phyloP scores from a whole-genome alignment of 1,140 invertebrate species.

The Rhyzopertha dominica region DNA sequence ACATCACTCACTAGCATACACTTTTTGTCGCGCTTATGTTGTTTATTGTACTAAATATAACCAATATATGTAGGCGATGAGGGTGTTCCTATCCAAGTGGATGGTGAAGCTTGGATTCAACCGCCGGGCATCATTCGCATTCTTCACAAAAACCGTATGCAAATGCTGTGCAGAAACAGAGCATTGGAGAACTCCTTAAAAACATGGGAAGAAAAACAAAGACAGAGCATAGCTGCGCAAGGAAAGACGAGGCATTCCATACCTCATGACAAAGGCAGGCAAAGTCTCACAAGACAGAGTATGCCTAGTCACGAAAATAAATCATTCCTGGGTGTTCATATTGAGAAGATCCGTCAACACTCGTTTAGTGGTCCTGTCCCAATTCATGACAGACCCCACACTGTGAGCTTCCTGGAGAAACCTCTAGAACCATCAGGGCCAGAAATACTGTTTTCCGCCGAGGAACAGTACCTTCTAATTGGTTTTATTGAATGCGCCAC shows the following conservation, averaged over 20 bases:
- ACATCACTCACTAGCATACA: too few relatives aligned
- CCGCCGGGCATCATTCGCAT: constrained; percentile 93
- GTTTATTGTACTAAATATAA: neutral
- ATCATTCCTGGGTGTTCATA: constrained; percentile 39
- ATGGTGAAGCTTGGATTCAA: constrained; percentile 98
- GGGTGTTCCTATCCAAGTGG: constrained; percentile 87
- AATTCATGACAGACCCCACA: constrained; percentile 22
- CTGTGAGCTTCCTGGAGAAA: constrained; percentile 35
- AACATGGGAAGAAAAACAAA: constrained; percentile 92
- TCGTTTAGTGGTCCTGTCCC: constrained; percentile 41
- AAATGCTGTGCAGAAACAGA: constrained; percentile 89
- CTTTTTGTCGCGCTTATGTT: neutral
- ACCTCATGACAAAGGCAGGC: constrained; percentile 38
- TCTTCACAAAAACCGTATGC: constrained; percentile 93
- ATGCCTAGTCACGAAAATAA: constrained; percentile 38
- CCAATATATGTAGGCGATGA: constrained; percentile 56
- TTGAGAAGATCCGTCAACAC: constrained; percentile 43
- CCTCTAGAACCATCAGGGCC: constrained; percentile 38
- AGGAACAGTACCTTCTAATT: constrained; percentile 67
- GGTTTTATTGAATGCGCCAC: constrained; percentile 77
- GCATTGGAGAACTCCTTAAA: constrained; percentile 83
- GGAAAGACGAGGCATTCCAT: constrained; percentile 37
- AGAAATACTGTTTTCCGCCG: constrained; percentile 59
- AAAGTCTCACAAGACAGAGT: constrained; percentile 40
- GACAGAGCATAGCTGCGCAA: constrained; percentile 50